Percentiles rank a stretch among this genome's conserved stretches.
phyloP scores from a whole-genome alignment of 2,888 invertebrate genomes.

The Branchinecta sandiegonensis region DNA sequence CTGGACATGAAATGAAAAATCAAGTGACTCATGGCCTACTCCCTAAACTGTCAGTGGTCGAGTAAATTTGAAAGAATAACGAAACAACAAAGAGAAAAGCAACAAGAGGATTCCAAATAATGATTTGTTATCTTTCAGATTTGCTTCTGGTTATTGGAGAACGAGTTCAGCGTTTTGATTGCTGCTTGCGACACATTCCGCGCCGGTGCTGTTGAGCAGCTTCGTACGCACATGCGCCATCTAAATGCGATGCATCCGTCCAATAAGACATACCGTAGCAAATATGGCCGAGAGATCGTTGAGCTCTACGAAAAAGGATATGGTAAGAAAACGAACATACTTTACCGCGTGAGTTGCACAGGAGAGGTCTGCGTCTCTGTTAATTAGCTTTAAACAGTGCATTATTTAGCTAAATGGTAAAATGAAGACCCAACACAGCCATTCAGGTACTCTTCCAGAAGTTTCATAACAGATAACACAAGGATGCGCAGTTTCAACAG shows the following conservation, averaged over 20 bases:
- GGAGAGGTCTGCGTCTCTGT: too few species aligned
- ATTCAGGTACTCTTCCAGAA: too few species aligned
- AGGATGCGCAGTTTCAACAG: too few species aligned
- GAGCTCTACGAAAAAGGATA: slow-evolving; percentile 96
- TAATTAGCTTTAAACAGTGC: too few species aligned
- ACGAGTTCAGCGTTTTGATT: slow-evolving; percentile 84
- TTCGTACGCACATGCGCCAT: slow-evolving; percentile 83
- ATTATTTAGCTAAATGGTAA: too few species aligned
- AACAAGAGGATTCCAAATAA: not conserved
- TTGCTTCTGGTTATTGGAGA: slow-evolving; percentile 98
- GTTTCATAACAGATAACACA: too few species aligned
- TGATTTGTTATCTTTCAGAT: slow-evolving; percentile 41
- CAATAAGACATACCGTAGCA: slow-evolving; percentile 41
- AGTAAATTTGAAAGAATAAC: slow-evolving; percentile 10
- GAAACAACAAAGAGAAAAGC: not conserved
- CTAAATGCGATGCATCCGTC: slow-evolving; percentile 85
- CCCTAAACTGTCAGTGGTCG: too few species aligned
- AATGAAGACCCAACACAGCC: too few species aligned
- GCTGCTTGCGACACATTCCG: slow-evolving; percentile 99
- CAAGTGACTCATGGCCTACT: too few species aligned
- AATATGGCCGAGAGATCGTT: slow-evolving; percentile 55
- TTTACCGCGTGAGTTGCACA: too few species aligned
- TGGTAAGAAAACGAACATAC: slow-evolving; percentile 35
- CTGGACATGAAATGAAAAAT: too few species aligned
- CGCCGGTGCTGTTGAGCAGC: slow-evolving; percentile 96